Conservation (phyloP, 2,888 invertebrate genomes). For the Cheilosia scutellata region DNA sequence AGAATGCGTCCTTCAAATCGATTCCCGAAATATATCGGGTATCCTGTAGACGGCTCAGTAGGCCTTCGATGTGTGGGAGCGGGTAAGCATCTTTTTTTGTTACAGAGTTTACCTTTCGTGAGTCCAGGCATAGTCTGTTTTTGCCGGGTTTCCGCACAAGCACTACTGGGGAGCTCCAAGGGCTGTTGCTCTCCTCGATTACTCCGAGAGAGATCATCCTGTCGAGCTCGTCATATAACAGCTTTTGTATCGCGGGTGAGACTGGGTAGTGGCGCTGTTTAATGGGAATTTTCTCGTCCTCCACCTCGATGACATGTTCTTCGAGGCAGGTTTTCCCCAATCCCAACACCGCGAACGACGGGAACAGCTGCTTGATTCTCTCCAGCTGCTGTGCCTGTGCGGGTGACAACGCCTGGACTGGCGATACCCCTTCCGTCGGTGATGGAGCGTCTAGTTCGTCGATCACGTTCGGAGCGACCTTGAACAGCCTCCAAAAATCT, state of each 20-base stretch:
- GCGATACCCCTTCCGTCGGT: not conserved
- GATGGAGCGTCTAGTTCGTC: not conserved
- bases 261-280: slow-evolving; percentile 29
- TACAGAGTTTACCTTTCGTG: not conserved
- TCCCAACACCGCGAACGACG: not conserved
- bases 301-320: slow-evolving; percentile 15
- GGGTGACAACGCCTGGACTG: not conserved
- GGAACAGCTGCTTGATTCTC: not conserved
- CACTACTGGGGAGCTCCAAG: not conserved
- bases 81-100: slow-evolving; percentile 5
- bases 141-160: slow-evolving; percentile 7
- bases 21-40: not conserved
- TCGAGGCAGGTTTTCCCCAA: slow-evolving; percentile 11
- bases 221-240: slow-evolving; percentile 31
- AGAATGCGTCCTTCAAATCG: not conserved
- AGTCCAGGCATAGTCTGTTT: slow-evolving; percentile 13
- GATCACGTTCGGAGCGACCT: not conserved
- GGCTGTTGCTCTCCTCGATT: too few relatives aligned
- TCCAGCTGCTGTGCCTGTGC: too few relatives aligned
- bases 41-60: not conserved
- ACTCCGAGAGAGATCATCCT: slow-evolving; percentile 1
- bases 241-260: slow-evolving; percentile 25
- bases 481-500: slow-evolving; percentile 2
- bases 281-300: slow-evolving; percentile 11
- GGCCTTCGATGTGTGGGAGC: not conserved